These are phyloP conservation scores for Semicossyphus pulcher DNA, from an alignment of 2,113 vertebrate genomes.

Conservation along the genomic window DNA sequence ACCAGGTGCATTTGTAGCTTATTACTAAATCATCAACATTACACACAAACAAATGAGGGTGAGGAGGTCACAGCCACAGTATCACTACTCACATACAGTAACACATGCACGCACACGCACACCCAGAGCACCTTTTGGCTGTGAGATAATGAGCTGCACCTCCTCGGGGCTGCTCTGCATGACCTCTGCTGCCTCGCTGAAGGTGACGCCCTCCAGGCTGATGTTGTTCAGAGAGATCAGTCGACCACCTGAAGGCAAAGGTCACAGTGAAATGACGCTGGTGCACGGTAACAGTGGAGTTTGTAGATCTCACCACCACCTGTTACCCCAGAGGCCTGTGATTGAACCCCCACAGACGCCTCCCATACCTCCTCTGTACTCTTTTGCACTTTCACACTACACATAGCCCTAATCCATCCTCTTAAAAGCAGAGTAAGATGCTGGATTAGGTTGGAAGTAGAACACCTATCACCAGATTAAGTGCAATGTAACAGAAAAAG, in stretches of 20 bases:
- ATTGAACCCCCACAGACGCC: neutral
- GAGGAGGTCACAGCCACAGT: neutral
- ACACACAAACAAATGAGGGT: slow-evolving; percentile 10
- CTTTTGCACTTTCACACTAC: neutral
- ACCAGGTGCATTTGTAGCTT: neutral
- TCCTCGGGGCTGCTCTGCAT: slow-evolving; percentile 89
- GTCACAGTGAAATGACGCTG: slow-evolving; percentile 40
- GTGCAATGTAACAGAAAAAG: neutral
- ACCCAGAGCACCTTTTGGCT: slow-evolving; percentile 86
- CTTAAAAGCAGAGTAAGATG: neutral
- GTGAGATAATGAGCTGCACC: slow-evolving; percentile 91
- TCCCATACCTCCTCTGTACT: neutral
- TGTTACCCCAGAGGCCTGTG: neutral
- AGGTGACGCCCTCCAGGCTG: slow-evolving; percentile 90
- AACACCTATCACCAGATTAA: neutral
- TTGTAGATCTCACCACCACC: neutral
- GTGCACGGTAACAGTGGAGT: slow-evolving; percentile 24
- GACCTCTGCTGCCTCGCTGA: slow-evolving; percentile 88
- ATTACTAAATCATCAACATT: neutral
- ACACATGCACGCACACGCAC: slow-evolving; percentile 12
- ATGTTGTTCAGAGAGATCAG: slow-evolving; percentile 92
- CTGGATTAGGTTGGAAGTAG: neutral
- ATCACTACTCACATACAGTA: slow-evolving; percentile 14
- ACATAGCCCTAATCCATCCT: neutral
- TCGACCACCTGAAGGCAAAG: slow-evolving; percentile 85